Evolutionary conservation across 2,113 vertebrate genomes (phyloP).

Genomic region (Lutjanus erythropterus): DNA sequence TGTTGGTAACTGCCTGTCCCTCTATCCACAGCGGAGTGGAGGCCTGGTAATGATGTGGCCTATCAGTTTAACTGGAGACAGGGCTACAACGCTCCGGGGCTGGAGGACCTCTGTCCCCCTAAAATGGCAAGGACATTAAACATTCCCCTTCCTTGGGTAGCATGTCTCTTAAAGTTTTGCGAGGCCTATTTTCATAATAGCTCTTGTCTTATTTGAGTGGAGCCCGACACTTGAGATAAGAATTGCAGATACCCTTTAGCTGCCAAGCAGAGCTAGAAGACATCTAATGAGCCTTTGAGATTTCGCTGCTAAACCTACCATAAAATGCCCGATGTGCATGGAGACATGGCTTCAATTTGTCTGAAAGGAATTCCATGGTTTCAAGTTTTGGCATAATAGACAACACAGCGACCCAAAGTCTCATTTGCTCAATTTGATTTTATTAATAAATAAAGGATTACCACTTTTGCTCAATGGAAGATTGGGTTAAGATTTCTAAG

Average conservation of each 20-base stretch:
- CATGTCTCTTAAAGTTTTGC: constrained; percentile 78
- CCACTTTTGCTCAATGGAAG: constrained; percentile 73
- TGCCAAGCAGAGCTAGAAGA: constrained; percentile 73
- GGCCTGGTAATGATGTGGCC: constrained; percentile 82
- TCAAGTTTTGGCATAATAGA: constrained; percentile 76
- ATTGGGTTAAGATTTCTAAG: constrained; percentile 76
- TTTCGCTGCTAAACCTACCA: constrained; percentile 82
- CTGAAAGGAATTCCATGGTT: constrained; percentile 70
- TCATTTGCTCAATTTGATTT: constrained; percentile 81
- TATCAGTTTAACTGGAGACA: constrained; percentile 79
- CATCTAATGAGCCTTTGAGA: constrained; percentile 87
- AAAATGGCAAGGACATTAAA: constrained; percentile 69
- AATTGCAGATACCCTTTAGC: constrained; percentile 84
- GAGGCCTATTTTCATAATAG: constrained; percentile 76
- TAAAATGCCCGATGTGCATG: constrained; percentile 76
- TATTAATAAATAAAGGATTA: constrained; percentile 88
- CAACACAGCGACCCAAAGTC: constrained; percentile 63
- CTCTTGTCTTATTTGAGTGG: constrained; percentile 80
- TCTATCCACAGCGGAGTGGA: constrained; percentile 65
- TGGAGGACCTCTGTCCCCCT: constrained; percentile 65
- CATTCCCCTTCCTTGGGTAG: constrained; percentile 69
- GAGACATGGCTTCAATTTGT: constrained; percentile 74
- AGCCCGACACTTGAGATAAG: constrained; percentile 78
- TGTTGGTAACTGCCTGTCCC: constrained; percentile 62
- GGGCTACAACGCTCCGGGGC: constrained; percentile 70